Percentiles rank a stretch among this genome's conserved stretches.
These are phyloP conservation scores for Aquatica leii DNA, from an alignment of 2,888 invertebrate species.

Conservation along the genomic window DNA sequence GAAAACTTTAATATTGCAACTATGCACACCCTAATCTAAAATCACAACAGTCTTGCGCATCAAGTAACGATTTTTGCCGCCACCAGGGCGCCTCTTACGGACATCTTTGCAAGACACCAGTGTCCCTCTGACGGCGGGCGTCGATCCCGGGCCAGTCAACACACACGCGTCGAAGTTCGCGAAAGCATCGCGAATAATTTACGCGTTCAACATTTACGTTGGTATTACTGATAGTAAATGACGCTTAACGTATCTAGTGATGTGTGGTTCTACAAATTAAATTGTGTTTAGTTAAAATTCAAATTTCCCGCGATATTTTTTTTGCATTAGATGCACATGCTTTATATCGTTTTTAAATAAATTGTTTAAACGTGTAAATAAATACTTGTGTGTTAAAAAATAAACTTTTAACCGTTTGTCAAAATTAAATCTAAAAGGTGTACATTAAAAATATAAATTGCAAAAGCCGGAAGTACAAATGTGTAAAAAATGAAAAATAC, in stretches of 20 bases:
- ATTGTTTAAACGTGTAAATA: background rate
- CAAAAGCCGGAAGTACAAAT: slow-evolving; percentile 14
- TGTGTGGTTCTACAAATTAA: slow-evolving; percentile 18
- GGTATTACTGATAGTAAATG: slow-evolving; percentile 17
- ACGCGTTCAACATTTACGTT: slow-evolving; percentile 29
- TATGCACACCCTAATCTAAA: slow-evolving; percentile 37
- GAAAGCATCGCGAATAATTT: slow-evolving; percentile 40
- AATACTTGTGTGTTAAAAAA: background rate
- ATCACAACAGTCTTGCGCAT: slow-evolving; percentile 53
- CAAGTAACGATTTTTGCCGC: slow-evolving; percentile 60
- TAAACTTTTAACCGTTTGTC: too few relatives aligned
- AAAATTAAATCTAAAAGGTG: slow-evolving; percentile 8
- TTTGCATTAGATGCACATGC: slow-evolving; percentile 1
- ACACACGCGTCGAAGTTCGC: slow-evolving; percentile 54
- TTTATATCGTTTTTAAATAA: background rate
- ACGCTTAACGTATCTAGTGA: slow-evolving; percentile 15
- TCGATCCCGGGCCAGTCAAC: slow-evolving; percentile 56
- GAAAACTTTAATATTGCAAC: slow-evolving; percentile 26
- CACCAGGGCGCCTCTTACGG: slow-evolving; percentile 51
- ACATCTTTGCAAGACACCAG: slow-evolving; percentile 51
- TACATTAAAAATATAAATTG: slow-evolving; percentile 22
- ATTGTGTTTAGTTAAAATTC: slow-evolving; percentile 11
- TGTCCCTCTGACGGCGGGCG: slow-evolving; percentile 58
- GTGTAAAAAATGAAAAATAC: slow-evolving; percentile 15
- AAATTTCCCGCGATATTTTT: slow-evolving; percentile 18